Evolutionary conservation across 1,140 invertebrate species (phyloP), one percentile per base, ranked within the genome.

Genomic region (Brachionus rotundiformis): DNA sequence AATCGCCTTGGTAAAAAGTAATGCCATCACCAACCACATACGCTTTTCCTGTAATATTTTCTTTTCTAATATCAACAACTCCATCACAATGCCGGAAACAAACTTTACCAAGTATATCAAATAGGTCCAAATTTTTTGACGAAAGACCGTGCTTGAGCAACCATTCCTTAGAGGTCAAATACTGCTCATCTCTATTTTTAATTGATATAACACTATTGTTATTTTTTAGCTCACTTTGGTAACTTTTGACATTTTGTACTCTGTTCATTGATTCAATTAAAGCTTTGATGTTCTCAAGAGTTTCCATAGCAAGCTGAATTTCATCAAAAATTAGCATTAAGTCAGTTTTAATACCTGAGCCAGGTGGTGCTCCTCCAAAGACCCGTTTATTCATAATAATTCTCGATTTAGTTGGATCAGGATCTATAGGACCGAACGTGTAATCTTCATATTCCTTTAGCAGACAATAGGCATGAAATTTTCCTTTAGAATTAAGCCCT

Each of bases 71-170:
- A 75, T 86, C 84, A 6, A 88, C 83, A 11, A 87, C 85, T 11
- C 87, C 87, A 82, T 88, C 87, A 49, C 84, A 83, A 82, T 88
- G 88, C 82, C 85, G 85, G 83, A 88, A 88, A 7, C 86, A 86
- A 8, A 88, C 87, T 44, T 84, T 84, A n/a, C 82, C 82, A 10
- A 88, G 82, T 13, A 87, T 83, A 84, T 88, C 86, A 84, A 85
- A 86, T 49, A 88, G 82, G 61, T 84, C 86, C 6, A 88, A 84
- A 61, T 84, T 85, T 61, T 84, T 84, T 11, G 86, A 84, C 11
- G 76, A 83, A 5, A 88, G 79, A n/a, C 88, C 88, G 82, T 87
- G 84, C 47, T 83, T 85, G 19, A 82, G 73, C 33, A 88, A 80
- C 88, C 88, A 88, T 63, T 87, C 86, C 61, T 82, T 83, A 19